Conservation (phyloP, 2,888 invertebrate species). For the Poecilobothrus nobilitatus region DNA sequence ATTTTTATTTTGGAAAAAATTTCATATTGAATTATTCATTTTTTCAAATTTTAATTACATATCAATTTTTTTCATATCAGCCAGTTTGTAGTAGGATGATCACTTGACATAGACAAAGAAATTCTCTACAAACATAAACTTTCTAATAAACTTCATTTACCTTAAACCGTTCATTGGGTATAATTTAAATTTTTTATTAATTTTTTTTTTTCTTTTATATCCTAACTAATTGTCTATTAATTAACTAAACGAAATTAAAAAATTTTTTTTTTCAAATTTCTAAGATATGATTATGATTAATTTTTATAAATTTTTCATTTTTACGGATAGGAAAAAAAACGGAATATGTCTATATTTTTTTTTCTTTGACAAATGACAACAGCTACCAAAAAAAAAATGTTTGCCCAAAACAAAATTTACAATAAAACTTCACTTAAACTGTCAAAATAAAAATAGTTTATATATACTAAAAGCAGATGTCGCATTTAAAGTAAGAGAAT, state of each 20-base stretch:
- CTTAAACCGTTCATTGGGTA: conserved; percentile 11
- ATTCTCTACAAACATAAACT: conserved; percentile 2
- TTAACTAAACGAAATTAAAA: neutral
- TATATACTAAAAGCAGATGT: too few species aligned
- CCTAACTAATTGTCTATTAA: conserved; percentile 7
- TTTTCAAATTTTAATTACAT: neutral
- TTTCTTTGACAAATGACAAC: neutral
- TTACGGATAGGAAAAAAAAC: neutral
- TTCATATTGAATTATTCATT: neutral
- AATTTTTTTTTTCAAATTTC: neutral
- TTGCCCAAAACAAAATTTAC: too few species aligned
- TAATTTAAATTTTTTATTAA: neutral
- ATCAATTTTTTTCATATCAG: conserved; percentile 7
- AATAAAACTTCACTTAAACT: too few species aligned
- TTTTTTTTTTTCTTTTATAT: neutral
- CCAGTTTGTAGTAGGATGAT: neutral
- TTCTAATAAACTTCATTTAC: conserved; percentile 7
- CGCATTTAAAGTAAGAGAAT: too few species aligned
- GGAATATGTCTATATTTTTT: neutral
- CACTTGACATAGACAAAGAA: conserved; percentile 9
- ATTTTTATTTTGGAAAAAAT: neutral
- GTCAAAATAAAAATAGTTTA: too few species aligned
- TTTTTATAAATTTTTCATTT: neutral
- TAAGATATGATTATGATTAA: conserved; percentile 1
- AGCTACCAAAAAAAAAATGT: too few species aligned